Percentiles rank a stretch among this genome's conserved stretches.
Evolutionary conservation across 2,797 vertebrate species (phyloP).

Genomic region (Lepus townsendii): DNA sequence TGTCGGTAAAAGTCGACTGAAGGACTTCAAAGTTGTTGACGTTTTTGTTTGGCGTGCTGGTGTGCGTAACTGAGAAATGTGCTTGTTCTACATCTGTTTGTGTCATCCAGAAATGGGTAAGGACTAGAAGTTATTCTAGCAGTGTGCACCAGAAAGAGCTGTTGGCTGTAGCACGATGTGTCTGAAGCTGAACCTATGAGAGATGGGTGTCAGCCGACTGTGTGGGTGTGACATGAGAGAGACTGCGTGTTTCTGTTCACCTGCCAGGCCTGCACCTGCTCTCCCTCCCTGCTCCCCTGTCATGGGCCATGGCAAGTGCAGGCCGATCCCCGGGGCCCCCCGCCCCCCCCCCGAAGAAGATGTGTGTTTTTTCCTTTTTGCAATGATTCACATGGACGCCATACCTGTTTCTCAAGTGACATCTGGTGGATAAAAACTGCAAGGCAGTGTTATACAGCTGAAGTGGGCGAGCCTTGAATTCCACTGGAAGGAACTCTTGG

Average conservation of each 20-base stretch:
- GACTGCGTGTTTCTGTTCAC: neutral
- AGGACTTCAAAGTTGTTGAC: neutral
- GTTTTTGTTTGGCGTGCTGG: constrained; percentile 20
- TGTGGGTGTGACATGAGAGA: neutral
- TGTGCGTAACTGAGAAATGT: neutral
- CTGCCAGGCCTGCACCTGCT: neutral
- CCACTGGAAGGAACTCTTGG: neutral
- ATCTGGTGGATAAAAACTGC: constrained; percentile 75
- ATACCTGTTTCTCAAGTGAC: constrained; percentile 63
- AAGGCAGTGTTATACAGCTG: constrained; percentile 55
- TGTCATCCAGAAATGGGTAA: neutral
- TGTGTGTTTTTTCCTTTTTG: constrained; percentile 47
- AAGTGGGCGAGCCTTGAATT: neutral
- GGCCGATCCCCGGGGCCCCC: constrained; percentile 36
- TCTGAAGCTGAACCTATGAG: neutral
- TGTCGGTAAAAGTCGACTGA: neutral
- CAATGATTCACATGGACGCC: neutral
- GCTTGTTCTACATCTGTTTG: neutral
- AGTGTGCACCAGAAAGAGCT: constrained; percentile 9
- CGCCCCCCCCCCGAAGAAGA: constrained; percentile 34
- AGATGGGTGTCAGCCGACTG: neutral
- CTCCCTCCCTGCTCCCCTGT: neutral
- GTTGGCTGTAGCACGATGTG: neutral
- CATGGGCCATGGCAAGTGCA: neutral
- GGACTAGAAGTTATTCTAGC: constrained; percentile 34